phyloP scores from a whole-genome alignment of 2,797 vertebrate genomes.

The Cygnus olor region DNA sequence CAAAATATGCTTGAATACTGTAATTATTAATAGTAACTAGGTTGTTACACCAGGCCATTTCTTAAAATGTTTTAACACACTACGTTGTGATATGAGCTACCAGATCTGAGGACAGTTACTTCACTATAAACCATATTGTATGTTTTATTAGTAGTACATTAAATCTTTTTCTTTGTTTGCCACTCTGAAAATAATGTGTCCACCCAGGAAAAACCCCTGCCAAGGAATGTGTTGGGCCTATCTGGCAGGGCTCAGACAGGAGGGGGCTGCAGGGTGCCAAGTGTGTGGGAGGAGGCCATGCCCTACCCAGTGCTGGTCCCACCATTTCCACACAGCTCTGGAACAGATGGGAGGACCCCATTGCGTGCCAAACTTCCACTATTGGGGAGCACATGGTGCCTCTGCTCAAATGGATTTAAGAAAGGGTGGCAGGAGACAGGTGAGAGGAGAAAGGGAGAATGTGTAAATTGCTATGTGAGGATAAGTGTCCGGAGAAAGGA shows the following conservation, averaged over 20 bases:
- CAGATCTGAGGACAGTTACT: background rate
- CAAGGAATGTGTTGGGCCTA: background rate
- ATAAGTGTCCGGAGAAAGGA: background rate
- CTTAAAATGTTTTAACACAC: background rate
- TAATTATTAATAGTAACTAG: background rate
- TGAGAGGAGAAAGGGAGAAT: fast-evolving
- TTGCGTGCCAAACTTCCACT: background rate
- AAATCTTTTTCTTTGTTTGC: background rate
- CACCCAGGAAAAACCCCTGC: background rate
- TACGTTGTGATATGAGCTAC: background rate
- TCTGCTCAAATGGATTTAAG: background rate
- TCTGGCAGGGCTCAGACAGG: background rate
- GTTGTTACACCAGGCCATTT: background rate
- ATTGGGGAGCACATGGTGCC: fast-evolving
- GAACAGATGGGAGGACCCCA: background rate
- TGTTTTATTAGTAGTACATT: background rate
- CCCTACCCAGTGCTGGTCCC: background rate
- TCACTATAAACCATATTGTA: background rate
- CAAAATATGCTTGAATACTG: background rate
- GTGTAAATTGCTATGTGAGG: background rate
- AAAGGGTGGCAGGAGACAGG: background rate
- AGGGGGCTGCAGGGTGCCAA: background rate
- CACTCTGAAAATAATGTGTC: background rate
- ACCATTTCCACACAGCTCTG: background rate
- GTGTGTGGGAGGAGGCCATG: background rate